A percentile compares a stretch with the other conserved stretches of the same genome.
Conservation (phyloP, 2,797 vertebrate genomes). For the Halcyon chelicuti region DNA sequence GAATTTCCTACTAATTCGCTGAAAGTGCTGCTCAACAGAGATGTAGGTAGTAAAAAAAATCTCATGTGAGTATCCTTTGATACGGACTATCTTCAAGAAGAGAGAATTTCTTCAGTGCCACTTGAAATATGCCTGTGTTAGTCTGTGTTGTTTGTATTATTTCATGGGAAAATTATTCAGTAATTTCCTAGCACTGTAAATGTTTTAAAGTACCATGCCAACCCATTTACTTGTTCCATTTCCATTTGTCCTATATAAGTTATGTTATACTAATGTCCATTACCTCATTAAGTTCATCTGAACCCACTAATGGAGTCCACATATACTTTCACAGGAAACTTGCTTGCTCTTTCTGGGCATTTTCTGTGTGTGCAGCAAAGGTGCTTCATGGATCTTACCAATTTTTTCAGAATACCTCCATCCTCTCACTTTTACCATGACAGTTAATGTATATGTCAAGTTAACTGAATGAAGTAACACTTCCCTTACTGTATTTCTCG, state of each 20-base stretch:
- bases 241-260: background rate
- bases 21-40: constrained; percentile 14
- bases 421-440: background rate
- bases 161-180: background rate
- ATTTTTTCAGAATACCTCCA: background rate
- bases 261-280: background rate
- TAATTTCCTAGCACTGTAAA: background rate
- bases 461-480: background rate
- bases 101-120: background rate
- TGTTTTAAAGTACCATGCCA: background rate
- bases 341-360: background rate
- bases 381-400: background rate
- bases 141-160: background rate
- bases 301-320: background rate
- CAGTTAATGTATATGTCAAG: background rate
- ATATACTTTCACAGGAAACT: background rate
- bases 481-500: background rate
- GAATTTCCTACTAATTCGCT: constrained; percentile 10
- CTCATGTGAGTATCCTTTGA: background rate
- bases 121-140: background rate
- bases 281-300: background rate
- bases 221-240: background rate
- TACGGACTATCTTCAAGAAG: background rate
- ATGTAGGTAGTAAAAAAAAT: background rate
- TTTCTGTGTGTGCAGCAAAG: background rate